phyloP scores from a whole-genome alignment of 2,113 vertebrate species.

The Montifringilla adamsi region DNA sequence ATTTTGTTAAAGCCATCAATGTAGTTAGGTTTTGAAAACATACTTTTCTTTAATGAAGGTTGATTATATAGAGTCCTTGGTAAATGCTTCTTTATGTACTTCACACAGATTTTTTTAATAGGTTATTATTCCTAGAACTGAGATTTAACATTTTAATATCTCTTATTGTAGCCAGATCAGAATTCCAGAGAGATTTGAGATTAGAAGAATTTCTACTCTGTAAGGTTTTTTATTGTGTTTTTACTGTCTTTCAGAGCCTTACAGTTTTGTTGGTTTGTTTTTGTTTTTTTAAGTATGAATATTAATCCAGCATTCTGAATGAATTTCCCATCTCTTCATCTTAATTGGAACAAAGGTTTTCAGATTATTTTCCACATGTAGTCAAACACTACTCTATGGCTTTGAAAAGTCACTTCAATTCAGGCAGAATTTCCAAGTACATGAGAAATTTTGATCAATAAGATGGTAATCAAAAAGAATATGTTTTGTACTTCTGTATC shows the following conservation, averaged over 20 bases:
- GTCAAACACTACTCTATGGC: neutral
- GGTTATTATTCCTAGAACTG: neutral
- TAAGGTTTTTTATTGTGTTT: neutral
- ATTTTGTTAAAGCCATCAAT: neutral
- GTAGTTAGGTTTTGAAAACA: neutral
- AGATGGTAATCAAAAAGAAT: neutral
- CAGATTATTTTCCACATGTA: neutral
- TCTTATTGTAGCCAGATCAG: neutral
- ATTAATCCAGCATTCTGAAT: neutral
- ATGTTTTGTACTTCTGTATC: neutral
- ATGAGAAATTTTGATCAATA: neutral
- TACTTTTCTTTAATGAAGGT: neutral
- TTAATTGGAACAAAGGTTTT: neutral
- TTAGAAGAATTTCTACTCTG: neutral
- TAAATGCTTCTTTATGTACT: neutral
- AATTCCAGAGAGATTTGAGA: neutral
- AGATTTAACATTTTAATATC: neutral
- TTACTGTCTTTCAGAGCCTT: neutral
- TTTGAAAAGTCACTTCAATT: conserved; percentile 1
- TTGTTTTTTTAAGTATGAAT: neutral
- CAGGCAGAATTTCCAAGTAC: neutral
- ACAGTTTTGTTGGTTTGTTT: neutral
- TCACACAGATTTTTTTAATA: neutral
- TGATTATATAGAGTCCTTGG: neutral
- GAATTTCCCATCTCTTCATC: neutral